Percentiles rank a stretch among this genome's conserved stretches.
Conservation (phyloP, 2,113 vertebrate species). For the Carassius auratus region DNA sequence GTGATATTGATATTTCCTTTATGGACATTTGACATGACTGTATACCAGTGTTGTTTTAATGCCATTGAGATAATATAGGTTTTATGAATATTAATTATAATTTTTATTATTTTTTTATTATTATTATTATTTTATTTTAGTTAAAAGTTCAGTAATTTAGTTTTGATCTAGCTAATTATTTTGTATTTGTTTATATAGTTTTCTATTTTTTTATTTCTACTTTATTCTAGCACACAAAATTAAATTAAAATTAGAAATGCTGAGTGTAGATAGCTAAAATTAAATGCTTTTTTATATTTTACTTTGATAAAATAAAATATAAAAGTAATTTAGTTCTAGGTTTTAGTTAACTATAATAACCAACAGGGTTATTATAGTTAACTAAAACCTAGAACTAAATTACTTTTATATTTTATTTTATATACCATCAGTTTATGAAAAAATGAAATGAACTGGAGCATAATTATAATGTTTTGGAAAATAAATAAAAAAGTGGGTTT, state of each 20-base stretch:
- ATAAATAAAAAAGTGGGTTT: neutral
- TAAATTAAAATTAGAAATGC: neutral
- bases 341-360: neutral
- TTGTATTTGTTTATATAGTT: neutral
- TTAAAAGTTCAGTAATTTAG: neutral
- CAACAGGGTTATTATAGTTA: no score
- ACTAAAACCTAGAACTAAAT: no score
- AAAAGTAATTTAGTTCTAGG: neutral
- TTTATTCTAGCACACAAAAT: neutral
- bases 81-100: neutral
- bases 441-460: neutral
- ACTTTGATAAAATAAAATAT: no score
- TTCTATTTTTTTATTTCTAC: neutral
- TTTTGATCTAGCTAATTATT: neutral
- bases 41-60: neutral
- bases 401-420: no score
- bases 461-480: neutral
- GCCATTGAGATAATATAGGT: neutral
- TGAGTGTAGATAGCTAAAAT: no score
- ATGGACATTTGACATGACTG: neutral
- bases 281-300: no score
- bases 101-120: neutral
- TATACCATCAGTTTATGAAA: neutral
- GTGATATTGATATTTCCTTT: neutral
- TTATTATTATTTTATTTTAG: neutral